Conservation (phyloP, 53 echinoderm and acorn worm genomes). For the Antedon mediterranea region DNA sequence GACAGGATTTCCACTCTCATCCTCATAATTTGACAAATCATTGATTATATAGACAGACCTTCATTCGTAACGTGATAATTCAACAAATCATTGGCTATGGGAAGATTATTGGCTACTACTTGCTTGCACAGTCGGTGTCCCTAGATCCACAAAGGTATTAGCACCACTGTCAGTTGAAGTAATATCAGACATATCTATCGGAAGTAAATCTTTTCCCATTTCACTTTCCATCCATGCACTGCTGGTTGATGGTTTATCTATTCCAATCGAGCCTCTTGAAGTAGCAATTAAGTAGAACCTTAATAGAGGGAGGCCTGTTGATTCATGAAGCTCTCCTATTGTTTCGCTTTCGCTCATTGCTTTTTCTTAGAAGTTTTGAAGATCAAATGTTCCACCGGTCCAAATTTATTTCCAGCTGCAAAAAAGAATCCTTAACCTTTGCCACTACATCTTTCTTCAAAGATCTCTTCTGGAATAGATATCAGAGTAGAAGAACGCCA, state of each 20-base stretch:
- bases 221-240: too few relatives aligned
- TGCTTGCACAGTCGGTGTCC: constrained; percentile 16
- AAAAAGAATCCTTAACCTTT: constrained; percentile 6
- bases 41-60: too few relatives aligned
- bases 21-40: neutral
- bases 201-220: too few relatives aligned
- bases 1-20: neutral
- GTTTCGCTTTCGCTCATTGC: neutral
- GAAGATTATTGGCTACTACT: neutral
- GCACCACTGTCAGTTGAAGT: too few relatives aligned
- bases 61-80: too few relatives aligned
- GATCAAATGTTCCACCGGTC: constrained; percentile 1
- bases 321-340: neutral
- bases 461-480: neutral
- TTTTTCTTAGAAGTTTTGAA: constrained; percentile 13
- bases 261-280: too few relatives aligned
- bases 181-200: too few relatives aligned
- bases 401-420: constrained; percentile 6
- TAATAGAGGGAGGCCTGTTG: too few relatives aligned
- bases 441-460: neutral
- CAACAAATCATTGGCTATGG: too few relatives aligned
- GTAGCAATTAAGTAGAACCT: too few relatives aligned
- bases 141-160: constrained; percentile 11
- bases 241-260: too few relatives aligned
- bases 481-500: too few relatives aligned